A percentile compares a stretch with the other conserved stretches of the same genome.
Evolutionary conservation across 2,113 vertebrate genomes (phyloP).

Genomic region (Charina bottae): DNA sequence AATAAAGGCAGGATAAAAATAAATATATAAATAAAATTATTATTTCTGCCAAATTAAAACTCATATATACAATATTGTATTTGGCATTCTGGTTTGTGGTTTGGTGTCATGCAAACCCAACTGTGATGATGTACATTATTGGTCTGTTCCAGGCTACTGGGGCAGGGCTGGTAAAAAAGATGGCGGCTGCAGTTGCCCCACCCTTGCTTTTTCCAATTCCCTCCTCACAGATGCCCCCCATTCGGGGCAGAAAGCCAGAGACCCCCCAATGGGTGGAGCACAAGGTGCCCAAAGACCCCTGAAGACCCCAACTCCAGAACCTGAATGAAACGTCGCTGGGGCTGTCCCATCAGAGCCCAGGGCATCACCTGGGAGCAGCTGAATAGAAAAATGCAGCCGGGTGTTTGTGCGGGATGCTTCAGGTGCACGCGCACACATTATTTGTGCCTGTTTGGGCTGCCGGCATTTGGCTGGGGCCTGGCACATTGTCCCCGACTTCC

Average conservation of each 20-base stretch:
- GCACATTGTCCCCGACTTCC: conserved; percentile 20
- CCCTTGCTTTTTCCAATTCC: background rate
- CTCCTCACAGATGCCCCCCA: background rate
- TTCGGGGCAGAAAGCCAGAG: background rate
- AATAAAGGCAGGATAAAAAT: too few relatives aligned
- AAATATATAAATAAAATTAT: too few relatives aligned
- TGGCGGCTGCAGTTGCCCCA: background rate
- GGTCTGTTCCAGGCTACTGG: background rate
- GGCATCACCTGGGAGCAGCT: background rate
- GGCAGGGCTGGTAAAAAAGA: background rate
- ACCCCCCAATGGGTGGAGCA: background rate
- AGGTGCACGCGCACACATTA: background rate
- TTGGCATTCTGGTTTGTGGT: too few relatives aligned
- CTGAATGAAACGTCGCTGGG: background rate
- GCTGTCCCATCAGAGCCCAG: background rate
- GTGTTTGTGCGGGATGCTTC: background rate
- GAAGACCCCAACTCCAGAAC: background rate
- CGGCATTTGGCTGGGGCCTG: background rate
- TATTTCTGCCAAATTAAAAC: too few relatives aligned
- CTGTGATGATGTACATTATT: too few relatives aligned
- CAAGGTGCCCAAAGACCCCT: background rate
- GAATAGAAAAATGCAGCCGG: background rate
- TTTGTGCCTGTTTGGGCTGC: background rate
- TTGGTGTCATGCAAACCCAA: background rate
- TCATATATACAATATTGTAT: too few relatives aligned